These are phyloP conservation scores for Pipistrellus pygmaeus DNA, from an alignment of 2,797 vertebrate genomes.

Conservation along the genomic window DNA sequence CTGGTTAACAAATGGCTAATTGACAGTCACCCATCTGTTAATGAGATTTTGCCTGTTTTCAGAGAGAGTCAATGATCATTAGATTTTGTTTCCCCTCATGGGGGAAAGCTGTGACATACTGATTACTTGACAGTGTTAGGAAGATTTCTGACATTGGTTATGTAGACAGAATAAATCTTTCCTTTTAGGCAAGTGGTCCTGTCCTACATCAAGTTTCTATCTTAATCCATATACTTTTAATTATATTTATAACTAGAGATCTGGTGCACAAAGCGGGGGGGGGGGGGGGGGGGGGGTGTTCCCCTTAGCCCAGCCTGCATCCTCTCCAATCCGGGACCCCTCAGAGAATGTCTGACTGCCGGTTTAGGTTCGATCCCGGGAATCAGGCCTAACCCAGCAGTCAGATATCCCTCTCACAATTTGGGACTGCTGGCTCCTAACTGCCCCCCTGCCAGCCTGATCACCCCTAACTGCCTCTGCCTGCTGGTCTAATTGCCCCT, in stretches of 20 bases:
- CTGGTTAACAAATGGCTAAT: slow-evolving; percentile 75
- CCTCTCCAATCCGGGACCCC: no score
- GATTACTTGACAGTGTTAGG: slow-evolving; percentile 77
- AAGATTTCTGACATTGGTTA: slow-evolving; percentile 78
- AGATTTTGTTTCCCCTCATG: slow-evolving; percentile 80
- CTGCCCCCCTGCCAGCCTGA: no score
- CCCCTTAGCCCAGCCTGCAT: no score
- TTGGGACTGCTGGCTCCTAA: no score
- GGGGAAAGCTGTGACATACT: slow-evolving; percentile 72
- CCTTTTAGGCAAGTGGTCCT: neutral
- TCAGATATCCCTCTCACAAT: no score
- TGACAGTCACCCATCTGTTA: slow-evolving; percentile 68
- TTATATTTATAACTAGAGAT: neutral
- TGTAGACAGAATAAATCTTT: slow-evolving; percentile 10
- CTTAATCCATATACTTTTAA: neutral
- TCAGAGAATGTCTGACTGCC: no score
- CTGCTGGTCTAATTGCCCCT: no score
- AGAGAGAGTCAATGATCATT: slow-evolving; percentile 50
- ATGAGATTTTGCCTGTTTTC: slow-evolving; percentile 56
- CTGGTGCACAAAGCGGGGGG: no score
- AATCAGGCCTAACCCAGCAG: no score
- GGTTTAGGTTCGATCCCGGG: no score
- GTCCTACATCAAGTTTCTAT: neutral
- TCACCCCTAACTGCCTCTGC: no score
- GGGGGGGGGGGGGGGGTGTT: no score